phyloP scores from a whole-genome alignment of 2,797 vertebrate genomes.

The Sparidentex hasta region DNA sequence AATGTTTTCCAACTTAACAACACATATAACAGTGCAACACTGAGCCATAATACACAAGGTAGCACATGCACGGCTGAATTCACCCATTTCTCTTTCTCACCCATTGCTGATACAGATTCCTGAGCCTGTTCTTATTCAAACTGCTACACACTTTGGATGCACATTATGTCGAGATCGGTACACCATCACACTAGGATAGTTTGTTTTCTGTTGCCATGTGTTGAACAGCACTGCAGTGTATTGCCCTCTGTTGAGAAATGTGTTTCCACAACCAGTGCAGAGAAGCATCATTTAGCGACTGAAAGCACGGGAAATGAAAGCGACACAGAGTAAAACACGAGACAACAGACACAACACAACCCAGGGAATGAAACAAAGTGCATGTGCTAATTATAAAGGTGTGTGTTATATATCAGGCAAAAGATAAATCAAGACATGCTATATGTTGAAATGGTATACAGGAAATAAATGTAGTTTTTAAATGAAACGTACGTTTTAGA shows the following conservation, averaged over 20 bases:
- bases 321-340: not conserved
- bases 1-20: conserved; percentile 7
- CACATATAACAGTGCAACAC: conserved; percentile 2
- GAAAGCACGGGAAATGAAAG: not conserved
- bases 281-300: not conserved
- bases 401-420: not conserved
- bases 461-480: not conserved
- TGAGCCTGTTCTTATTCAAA: conserved; percentile 23
- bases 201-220: not conserved
- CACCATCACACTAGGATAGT: not conserved
- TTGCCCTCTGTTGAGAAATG: not conserved
- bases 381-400: not conserved
- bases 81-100: conserved; percentile 28
- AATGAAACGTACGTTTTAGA: not conserved
- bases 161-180: conserved; percentile 1
- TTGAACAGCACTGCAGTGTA: not conserved
- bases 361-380: not conserved
- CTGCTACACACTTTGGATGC: not conserved
- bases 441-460: no score
- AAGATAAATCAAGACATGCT: not conserved
- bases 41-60: not conserved
- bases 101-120: not conserved
- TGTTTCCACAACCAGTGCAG: not conserved
- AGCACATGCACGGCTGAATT: not conserved
- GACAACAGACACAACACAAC: not conserved